These are phyloP conservation scores for Mohoua ochrocephala DNA, from an alignment of 2,113 vertebrate genomes.

Conservation along the genomic window DNA sequence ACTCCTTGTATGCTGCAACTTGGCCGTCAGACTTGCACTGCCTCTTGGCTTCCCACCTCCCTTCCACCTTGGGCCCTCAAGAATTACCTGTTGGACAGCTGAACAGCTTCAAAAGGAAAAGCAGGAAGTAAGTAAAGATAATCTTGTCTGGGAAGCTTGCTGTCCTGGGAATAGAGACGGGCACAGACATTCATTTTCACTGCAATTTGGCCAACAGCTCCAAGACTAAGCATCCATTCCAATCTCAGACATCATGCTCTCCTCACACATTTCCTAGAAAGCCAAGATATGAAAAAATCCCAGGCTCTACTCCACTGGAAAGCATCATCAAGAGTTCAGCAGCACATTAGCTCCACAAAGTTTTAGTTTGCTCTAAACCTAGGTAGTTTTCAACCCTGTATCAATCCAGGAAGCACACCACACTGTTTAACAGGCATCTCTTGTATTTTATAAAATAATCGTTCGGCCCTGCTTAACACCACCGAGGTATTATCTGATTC, in stretches of 20 bases:
- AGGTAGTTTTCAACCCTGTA: neutral
- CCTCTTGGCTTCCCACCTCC: neutral
- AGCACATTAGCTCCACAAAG: neutral
- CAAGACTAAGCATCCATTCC: neutral
- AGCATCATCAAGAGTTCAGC: neutral
- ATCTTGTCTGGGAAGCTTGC: neutral
- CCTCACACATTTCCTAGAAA: neutral
- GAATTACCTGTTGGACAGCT: neutral
- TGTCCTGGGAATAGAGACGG: neutral
- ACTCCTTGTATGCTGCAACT: neutral
- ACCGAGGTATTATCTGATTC: neutral
- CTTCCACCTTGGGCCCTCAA: neutral
- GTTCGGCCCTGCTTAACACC: neutral
- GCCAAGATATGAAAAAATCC: neutral
- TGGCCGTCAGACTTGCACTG: fast-evolving
- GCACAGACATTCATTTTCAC: neutral
- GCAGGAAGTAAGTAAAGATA: neutral
- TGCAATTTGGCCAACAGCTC: neutral
- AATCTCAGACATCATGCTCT: neutral
- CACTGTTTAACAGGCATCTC: neutral
- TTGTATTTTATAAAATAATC: neutral
- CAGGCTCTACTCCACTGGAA: neutral
- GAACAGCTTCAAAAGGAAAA: neutral
- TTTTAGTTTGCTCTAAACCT: neutral
- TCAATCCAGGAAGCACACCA: neutral